phyloP scores from a whole-genome alignment of 2,797 vertebrate species.

The Notolabrus celidotus region DNA sequence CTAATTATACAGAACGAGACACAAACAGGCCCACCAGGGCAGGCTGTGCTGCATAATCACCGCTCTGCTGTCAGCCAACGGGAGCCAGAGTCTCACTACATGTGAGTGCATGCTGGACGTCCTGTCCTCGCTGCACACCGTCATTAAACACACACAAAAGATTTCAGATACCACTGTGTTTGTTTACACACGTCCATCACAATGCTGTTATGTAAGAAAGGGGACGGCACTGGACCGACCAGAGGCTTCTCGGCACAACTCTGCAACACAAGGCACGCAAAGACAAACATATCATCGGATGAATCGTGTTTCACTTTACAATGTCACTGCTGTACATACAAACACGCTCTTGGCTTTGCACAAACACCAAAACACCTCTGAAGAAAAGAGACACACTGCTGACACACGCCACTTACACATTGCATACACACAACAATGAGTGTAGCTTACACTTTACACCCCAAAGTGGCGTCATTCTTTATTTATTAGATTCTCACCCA shows the following conservation, averaged over 20 bases:
- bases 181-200: neutral
- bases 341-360: neutral
- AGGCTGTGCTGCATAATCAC: constrained; percentile 26
- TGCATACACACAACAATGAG: too few species aligned
- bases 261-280: neutral
- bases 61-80: constrained; percentile 12
- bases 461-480: too few species aligned
- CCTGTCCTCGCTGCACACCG: neutral
- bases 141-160: neutral
- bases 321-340: neutral
- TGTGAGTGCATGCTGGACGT: constrained; percentile 28
- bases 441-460: too few species aligned
- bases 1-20: constrained; percentile 38
- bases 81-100: neutral
- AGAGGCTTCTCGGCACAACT: neutral
- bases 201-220: neutral
- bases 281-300: neutral
- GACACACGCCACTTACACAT: neutral
- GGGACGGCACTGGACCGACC: neutral
- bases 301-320: neutral
- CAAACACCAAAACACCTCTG: neutral
- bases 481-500: too few species aligned
- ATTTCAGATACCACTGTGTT: neutral
- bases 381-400: neutral
- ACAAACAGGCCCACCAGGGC: neutral